Evolutionary conservation across 2,113 vertebrate genomes (phyloP).

Genomic region (Tragelaphus buxtoni): DNA sequence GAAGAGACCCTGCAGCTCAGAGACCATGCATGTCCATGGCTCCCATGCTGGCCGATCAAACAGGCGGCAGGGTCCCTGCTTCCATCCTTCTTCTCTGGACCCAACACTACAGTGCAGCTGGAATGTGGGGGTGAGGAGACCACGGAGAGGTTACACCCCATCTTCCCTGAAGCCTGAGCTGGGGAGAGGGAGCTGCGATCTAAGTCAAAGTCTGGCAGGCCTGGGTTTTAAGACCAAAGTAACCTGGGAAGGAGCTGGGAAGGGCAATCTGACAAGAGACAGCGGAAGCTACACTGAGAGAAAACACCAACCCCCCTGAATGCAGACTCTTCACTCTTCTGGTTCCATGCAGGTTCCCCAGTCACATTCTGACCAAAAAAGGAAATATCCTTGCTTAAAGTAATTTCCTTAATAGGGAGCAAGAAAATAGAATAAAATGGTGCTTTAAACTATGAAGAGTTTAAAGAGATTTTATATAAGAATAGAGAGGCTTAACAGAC

Average conservation of each 20-base stretch:
- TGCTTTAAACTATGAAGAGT: not conserved
- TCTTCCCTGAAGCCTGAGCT: not conserved
- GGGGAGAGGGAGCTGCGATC: not conserved
- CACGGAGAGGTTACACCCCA: not conserved
- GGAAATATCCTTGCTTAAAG: not conserved
- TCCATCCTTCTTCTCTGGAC: not conserved
- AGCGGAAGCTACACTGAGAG: not conserved
- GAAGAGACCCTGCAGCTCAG: not conserved
- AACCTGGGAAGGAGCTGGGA: not conserved
- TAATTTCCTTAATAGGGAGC: not conserved
- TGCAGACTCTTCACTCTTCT: not conserved
- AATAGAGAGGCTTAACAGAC: not conserved
- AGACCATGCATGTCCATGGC: accelerated
- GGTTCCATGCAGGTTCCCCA: not conserved
- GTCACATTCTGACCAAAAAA: not conserved
- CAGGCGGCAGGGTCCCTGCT: not conserved
- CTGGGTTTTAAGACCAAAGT: not conserved
- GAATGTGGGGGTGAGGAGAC: not conserved
- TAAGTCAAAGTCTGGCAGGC: not conserved
- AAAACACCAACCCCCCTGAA: not conserved
- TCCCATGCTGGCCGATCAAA: not conserved
- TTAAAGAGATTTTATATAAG: not conserved
- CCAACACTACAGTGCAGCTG: not conserved
- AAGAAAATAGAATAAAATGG: not conserved
- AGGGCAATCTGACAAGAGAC: not conserved